These are phyloP conservation scores for Polietes domitor DNA, from an alignment of 2,888 invertebrate genomes.

Conservation along the genomic window DNA sequence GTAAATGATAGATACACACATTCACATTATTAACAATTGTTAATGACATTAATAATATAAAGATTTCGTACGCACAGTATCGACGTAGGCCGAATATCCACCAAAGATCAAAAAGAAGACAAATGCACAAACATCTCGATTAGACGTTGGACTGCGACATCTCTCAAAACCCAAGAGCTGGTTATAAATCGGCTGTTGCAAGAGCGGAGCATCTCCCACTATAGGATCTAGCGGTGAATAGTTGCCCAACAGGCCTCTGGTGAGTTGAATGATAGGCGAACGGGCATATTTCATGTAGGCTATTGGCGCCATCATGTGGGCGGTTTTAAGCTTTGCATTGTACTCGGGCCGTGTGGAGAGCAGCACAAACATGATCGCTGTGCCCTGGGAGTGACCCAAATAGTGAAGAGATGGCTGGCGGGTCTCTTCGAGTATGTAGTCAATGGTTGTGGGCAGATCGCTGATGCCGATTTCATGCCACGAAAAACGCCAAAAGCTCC, in stretches of 20 bases:
- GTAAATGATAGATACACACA: neutral
- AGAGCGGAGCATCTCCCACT: neutral
- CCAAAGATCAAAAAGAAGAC: neutral
- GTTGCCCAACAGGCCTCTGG: neutral
- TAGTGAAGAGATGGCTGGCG: slow-evolving; percentile 74
- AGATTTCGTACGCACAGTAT: neutral
- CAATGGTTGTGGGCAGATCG: slow-evolving; percentile 77
- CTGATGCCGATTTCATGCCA: slow-evolving; percentile 79
- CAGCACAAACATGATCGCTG: slow-evolving; percentile 76
- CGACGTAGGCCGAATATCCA: neutral
- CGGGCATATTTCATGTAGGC: slow-evolving; percentile 75
- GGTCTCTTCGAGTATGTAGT: slow-evolving; percentile 74
- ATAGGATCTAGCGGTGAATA: slow-evolving; percentile 30
- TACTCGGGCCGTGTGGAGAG: slow-evolving; percentile 76
- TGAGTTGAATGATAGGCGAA: slow-evolving; percentile 75
- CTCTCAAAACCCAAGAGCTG: neutral
- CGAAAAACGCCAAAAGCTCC: slow-evolving; percentile 81
- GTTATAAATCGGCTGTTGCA: neutral
- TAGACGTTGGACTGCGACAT: neutral
- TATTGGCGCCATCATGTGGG: slow-evolving; percentile 75
- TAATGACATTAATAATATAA: neutral
- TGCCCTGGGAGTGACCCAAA: slow-evolving; percentile 78
- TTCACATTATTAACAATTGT: neutral
- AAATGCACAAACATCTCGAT: neutral
- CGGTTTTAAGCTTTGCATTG: slow-evolving; percentile 74